phyloP scores from a whole-genome alignment of 2,113 vertebrate species.

The Toxostoma redivivum region DNA sequence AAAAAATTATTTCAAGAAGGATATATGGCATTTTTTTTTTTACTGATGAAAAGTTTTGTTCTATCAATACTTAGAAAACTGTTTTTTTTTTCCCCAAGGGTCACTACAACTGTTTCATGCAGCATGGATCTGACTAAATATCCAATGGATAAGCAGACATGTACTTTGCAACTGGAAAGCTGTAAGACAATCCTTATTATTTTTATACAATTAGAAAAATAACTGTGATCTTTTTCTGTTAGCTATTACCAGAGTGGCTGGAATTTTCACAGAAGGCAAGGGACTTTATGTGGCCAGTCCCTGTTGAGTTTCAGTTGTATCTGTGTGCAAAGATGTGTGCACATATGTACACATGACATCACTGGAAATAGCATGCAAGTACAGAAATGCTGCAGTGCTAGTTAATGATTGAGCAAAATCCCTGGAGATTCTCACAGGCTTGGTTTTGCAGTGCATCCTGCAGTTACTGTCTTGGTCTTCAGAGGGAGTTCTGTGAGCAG shows the following conservation, averaged over 20 bases:
- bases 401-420: neutral
- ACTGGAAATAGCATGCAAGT: neutral
- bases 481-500: conserved; percentile 37
- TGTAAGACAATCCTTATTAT: conserved; percentile 73
- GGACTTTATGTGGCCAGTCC: neutral
- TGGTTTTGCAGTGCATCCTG: neutral
- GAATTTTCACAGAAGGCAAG: neutral
- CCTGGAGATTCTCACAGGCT: neutral
- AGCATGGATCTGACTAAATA: conserved; percentile 93
- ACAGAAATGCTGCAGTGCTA: neutral
- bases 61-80: neutral
- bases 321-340: neutral
- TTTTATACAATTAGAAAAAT: neutral
- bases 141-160: conserved; percentile 92
- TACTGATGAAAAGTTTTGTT: neutral
- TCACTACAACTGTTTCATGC: conserved; percentile 88
- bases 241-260: neutral
- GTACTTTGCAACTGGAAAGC: conserved; percentile 91
- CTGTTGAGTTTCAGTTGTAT: neutral
- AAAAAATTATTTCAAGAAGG: neutral
- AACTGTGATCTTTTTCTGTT: neutral
- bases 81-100: conserved; percentile 57
- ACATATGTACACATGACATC: too few species aligned
- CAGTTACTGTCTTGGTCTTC: neutral
- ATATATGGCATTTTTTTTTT: neutral